Base-by-base conservation (phyloP, 2,888 invertebrate species). In the Agonopterix heracliana region DNA sequence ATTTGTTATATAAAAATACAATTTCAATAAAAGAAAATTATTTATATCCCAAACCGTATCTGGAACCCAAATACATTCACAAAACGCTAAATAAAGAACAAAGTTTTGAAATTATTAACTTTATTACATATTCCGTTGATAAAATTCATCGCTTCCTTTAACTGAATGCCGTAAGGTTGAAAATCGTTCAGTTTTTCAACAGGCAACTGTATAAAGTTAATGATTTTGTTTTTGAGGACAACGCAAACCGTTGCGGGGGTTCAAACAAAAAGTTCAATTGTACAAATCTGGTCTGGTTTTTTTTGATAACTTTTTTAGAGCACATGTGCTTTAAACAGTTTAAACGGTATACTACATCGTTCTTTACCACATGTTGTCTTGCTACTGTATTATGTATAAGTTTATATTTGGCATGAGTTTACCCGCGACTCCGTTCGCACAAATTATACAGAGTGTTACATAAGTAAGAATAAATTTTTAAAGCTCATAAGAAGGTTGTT, bases 261-360 rank as follows among this genome's bases (percentile, higher is more conserved):
- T 55, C 46, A 51, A 61, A 71, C 67, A 71, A 71, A 67, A 68
- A 59, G 52, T 52, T 54, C 55, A 61, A 65, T 66, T 64, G 64
- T 69, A 65, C 61, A 59, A 74, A 71, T 72, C 65, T 69, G 68
- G 59, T 58, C 54, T 55, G 57, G 60, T 63, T 68, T 63, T 63
- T 63, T 63, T 59, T 59, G 60, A 57, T 44, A 41, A 53, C 54
- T 53, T 57, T 62, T 60, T 59, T 54, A 52, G 50, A 54, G 53
- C 51, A 62, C 67, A 65, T 64, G 62, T 67, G 67, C 50, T 43
- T 48, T 48, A 41, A 56, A 48, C 44, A 34, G 44, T 44, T 26
- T 5, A 26, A 26, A 26, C 26, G 26, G 26, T 26, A 26, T 26
- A 47, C 45, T 49, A 42, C 41, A 13, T 36, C 14, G 44, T 41